Conservation (phyloP, 2,888 invertebrate genomes). For the Erpobdella octoculata region DNA sequence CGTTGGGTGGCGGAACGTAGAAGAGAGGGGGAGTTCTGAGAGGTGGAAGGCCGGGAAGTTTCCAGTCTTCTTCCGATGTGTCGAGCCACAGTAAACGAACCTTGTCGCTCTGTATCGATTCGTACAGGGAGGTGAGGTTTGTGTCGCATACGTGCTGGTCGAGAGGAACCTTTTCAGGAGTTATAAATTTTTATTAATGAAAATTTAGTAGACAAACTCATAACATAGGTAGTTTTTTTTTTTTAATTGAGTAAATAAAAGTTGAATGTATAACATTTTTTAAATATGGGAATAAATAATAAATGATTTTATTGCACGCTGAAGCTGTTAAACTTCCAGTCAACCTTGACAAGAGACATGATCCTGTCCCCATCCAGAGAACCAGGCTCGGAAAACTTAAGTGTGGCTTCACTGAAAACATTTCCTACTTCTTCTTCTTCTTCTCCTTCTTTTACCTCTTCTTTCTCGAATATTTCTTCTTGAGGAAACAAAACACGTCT, state of each 20-base stretch:
- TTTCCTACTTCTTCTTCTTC: not conserved
- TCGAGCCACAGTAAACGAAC: constrained; percentile 22
- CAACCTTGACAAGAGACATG: constrained; percentile 21
- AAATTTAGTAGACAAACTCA: no score
- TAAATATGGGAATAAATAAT: no score
- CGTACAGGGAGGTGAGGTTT: not conserved
- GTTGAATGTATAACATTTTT: no score
- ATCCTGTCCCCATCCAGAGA: constrained; percentile 20
- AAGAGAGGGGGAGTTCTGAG: constrained; percentile 18
- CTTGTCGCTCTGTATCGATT: constrained; percentile 26
- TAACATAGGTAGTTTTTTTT: no score
- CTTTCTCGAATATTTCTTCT: no score
- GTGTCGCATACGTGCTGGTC: constrained; percentile 7
- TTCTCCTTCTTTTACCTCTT: no score
- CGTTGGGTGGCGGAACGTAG: constrained; percentile 20
- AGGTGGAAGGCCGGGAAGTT: not conserved
- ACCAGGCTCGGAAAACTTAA: constrained; percentile 20
- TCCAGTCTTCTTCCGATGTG: constrained; percentile 3
- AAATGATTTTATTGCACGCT: no score
- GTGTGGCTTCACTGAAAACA: not conserved
- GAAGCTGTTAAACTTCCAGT: not conserved
- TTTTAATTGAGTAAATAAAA: no score
- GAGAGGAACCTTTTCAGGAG: constrained; percentile 13
- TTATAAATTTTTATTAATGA: no score
- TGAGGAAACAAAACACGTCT: no score